Base-by-base conservation (phyloP, 2,797 vertebrate species). In the Oreonectes daqikongensis region DNA sequence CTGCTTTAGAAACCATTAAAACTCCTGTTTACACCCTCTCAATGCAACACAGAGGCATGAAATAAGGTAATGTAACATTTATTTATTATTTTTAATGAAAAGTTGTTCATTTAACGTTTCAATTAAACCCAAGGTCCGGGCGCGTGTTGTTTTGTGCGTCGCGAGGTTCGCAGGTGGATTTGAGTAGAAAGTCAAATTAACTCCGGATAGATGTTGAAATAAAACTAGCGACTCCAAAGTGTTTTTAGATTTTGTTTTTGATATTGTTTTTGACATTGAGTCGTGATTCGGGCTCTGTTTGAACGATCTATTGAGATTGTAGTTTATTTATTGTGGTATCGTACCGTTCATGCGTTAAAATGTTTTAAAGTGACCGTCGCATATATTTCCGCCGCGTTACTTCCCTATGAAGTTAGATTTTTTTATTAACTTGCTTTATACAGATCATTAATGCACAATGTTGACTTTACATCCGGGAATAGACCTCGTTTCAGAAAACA, bases 31-130 rank as follows among this genome's bases (percentile, higher is more conserved):
- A 44, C 4, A 44, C 32, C 24, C 1, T 44, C 57, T 65, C 0
- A 17, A 10, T 66, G 42, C 22, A 32, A 3, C 24, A 1, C n/a
- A 14, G 61, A 59, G 82, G 73, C 74, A 79, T 35, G 12, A 81
- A 78, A 32, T 35, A 32, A 91, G 91, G 91, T 93, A 85, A 26
- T n/a, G 26, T 12, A n/a, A 67, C 12, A 4, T 46, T 35, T 59
- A 44, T 57, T 17, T n/a, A 20, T 9, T 6, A 10, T 10, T 75
- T 67, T 35, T 0, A 46, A 30, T 60, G 6, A 28, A 53, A 3
- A 28, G 1, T 15, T 28, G 10, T 57, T 57, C 1, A 26, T 42
- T 42, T 42, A 12, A 42, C 32, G 7, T 32, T 32, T 1, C 6
- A 8, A 8, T 35, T 35, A 20, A 8, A 53, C 20, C 14, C 0